A percentile compares a stretch with the other conserved stretches of the same genome.
Evolutionary conservation across 2,888 invertebrate genomes (phyloP).

Genomic region (Yponomeuta evonymella): DNA sequence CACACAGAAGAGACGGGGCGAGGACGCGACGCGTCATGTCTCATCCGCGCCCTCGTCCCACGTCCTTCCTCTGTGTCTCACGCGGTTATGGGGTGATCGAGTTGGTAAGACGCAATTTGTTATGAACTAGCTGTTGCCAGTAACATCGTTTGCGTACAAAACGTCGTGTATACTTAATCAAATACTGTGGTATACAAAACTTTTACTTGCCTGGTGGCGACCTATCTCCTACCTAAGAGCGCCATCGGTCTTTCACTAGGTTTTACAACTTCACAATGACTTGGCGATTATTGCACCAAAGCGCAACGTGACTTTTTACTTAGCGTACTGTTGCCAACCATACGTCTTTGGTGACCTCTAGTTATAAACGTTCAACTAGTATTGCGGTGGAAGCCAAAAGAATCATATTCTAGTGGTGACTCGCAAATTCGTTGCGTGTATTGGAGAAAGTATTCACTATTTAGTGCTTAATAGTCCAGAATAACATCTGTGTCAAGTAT

Average conservation of each 20-base stretch:
- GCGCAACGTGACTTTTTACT: neutral
- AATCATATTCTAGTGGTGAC: neutral
- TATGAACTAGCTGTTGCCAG: neutral
- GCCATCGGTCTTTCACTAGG: neutral
- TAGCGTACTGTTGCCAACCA: neutral
- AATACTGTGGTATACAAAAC: neutral
- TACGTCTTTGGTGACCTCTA: neutral
- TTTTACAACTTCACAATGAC: neutral
- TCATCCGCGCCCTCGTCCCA: too few relatives aligned
- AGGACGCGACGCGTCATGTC: too few relatives aligned
- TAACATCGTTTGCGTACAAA: too few relatives aligned
- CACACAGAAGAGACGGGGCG: too few relatives aligned
- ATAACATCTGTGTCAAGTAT: conserved; percentile 3
- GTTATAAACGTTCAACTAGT: neutral
- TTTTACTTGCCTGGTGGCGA: neutral
- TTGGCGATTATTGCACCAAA: neutral
- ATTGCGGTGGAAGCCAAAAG: neutral
- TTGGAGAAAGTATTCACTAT: neutral
- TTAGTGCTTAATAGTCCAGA: neutral
- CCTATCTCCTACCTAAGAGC: neutral
- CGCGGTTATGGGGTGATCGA: neutral
- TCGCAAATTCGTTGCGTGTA: neutral
- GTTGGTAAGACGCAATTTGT: neutral
- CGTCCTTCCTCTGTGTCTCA: too few relatives aligned
- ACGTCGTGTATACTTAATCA: too few relatives aligned